These are phyloP conservation scores for Seriola dumerili DNA, from an alignment of 2,113 vertebrate species.

Conservation along the genomic window DNA sequence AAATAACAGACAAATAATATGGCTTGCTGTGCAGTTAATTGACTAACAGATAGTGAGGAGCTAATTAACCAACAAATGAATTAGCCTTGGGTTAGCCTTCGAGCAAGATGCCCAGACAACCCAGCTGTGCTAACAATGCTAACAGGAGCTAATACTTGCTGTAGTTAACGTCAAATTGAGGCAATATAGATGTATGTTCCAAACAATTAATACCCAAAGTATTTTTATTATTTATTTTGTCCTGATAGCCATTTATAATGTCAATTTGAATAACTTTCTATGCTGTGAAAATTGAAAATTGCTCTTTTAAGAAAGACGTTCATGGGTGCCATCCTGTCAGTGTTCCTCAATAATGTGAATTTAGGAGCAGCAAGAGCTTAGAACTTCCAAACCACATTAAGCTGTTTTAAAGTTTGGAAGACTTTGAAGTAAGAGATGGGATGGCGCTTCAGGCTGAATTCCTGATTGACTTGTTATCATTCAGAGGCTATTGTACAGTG, in stretches of 20 bases:
- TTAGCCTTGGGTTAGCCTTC: too few species aligned
- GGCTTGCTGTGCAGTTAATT: too few species aligned
- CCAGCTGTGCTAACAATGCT: too few species aligned
- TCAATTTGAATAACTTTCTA: background rate
- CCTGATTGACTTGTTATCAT: conserved; percentile 62
- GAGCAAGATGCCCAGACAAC: too few species aligned
- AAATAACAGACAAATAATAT: too few species aligned
- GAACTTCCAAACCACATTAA: conserved; percentile 54
- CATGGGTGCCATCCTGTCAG: background rate
- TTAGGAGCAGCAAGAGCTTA: conserved; percentile 25
- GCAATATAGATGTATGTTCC: background rate
- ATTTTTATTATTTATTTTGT: conserved; percentile 10
- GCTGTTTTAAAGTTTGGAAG: conserved; percentile 50
- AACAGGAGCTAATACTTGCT: too few species aligned
- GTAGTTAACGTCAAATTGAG: background rate
- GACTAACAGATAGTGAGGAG: too few species aligned
- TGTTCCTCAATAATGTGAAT: conserved; percentile 25
- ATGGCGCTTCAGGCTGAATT: conserved; percentile 46
- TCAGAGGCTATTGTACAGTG: conserved; percentile 43
- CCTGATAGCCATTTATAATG: background rate
- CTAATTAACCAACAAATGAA: too few species aligned
- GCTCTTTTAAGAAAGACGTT: conserved; percentile 3
- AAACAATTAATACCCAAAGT: background rate
- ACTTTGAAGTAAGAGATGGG: conserved; percentile 59
- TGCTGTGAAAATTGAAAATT: background rate